These are phyloP conservation scores for Schizopygopsis pylzovi DNA, from an alignment of 2,797 vertebrate species.

Conservation along the genomic window DNA sequence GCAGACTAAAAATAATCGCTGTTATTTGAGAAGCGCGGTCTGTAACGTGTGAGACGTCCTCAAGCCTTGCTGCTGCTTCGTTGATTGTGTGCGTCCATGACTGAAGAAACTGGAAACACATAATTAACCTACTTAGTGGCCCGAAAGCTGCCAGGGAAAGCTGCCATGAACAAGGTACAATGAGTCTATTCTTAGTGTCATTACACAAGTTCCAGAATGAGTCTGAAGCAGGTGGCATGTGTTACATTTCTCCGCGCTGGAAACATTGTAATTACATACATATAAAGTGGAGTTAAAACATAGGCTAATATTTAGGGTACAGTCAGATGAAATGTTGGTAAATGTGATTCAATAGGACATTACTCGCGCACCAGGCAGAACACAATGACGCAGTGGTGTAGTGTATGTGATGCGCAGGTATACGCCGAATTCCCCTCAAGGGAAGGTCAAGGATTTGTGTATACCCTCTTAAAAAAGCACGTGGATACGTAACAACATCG, in stretches of 20 bases:
- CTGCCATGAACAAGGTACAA: not conserved
- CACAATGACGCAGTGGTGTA: too few relatives aligned
- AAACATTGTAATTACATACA: not conserved
- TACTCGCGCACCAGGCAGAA: not conserved
- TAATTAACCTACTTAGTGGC: not conserved
- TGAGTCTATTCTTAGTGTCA: not conserved
- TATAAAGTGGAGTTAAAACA: not conserved
- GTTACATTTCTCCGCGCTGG: not conserved
- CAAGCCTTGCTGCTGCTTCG: not conserved
- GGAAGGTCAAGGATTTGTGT: too few relatives aligned
- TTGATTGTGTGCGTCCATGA: not conserved
- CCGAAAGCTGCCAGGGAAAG: not conserved
- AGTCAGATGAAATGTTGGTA: not conserved
- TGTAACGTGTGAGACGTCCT: not conserved
- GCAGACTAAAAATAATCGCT: slow-evolving; percentile 67
- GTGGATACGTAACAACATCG: too few relatives aligned
- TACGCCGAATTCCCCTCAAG: too few relatives aligned
- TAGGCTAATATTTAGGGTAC: not conserved
- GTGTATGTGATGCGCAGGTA: too few relatives aligned
- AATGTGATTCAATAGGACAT: not conserved
- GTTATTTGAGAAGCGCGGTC: slow-evolving; percentile 31
- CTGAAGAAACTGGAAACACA: not conserved
- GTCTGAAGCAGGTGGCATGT: not conserved
- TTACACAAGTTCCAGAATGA: not conserved
- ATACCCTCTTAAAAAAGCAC: too few relatives aligned